Evolutionary conservation across 2,113 vertebrate genomes (phyloP), one percentile per base, ranked within the genome.

Genomic region (Spea bombifrons): DNA sequence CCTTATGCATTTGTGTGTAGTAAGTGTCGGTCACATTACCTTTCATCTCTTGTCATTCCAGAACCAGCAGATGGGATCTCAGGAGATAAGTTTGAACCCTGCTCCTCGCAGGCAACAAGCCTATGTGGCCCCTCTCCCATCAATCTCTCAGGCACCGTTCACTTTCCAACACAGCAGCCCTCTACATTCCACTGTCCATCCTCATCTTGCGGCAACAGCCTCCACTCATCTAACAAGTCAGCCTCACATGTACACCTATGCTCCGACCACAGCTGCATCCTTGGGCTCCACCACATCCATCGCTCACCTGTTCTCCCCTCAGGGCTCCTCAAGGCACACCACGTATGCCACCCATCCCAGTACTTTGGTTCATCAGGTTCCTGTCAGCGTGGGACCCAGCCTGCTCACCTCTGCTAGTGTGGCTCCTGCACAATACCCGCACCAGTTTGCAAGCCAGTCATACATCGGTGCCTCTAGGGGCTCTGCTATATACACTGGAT

Each of bases 231-330:
- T 93, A 78, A 75, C 91, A 76, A 92, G 90, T 87, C 92, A 93
- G 88, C 94, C 96, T 3, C 96, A 93, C 77, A 89, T 98, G 87
- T 99, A 97, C 81, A 95, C 96, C 15, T 99, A 97, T 0, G 95
- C 96, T 0, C 96, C 97, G 0, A 96, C 90, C 1, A 95, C 92
- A 0, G 96, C 96, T 10, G 92, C 97, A 44, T 93, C 95, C 0
- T 86, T 97, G 57, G 96, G 96, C 83, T 97, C 96, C 72, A 96
- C 95, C 83, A 96, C 94, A 4, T 95, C 97, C 85, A 96, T 98
- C 68, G 95, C 97, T 82, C 94, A 97, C 87, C 94, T 97, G 69
- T 92, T 93, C 82, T 94, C 93, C 83, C 91, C 92, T 47, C 93
- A 93, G 48, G 89, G 91, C 76, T 91, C 94, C 0, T 92, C 94